phyloP scores from a whole-genome alignment of 2,113 vertebrate genomes.

The Bufo bufo region DNA sequence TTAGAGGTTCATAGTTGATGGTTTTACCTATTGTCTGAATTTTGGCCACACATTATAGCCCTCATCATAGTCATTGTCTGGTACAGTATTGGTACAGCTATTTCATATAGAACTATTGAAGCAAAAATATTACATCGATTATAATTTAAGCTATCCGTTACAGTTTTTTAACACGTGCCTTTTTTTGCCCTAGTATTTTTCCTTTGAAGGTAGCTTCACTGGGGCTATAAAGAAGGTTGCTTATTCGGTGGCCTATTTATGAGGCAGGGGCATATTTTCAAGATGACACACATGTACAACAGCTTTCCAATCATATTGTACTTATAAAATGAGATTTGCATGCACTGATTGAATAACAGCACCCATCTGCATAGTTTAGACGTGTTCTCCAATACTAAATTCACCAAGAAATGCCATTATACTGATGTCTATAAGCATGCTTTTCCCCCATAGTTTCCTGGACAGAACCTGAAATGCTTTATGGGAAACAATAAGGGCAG shows the following conservation, averaged over 20 bases:
- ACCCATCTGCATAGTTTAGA: not conserved
- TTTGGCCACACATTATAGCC: not conserved
- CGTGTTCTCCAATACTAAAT: not conserved
- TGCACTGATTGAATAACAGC: not conserved
- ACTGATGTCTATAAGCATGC: not conserved
- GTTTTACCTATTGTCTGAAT: no score
- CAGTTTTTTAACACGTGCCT: not conserved
- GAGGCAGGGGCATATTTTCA: not conserved
- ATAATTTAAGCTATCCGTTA: not conserved
- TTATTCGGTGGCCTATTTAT: not conserved
- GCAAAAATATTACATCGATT: not conserved
- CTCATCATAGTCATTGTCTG: not conserved
- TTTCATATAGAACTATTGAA: not conserved
- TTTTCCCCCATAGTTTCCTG: not conserved
- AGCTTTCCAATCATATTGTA: not conserved
- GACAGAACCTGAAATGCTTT: not conserved
- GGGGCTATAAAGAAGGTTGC: not conserved
- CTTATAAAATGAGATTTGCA: not conserved
- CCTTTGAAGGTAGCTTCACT: not conserved
- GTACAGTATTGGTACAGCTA: not conserved
- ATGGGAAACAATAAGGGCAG: not conserved
- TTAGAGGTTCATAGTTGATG: no score
- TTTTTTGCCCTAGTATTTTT: not conserved
- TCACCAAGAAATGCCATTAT: not conserved
- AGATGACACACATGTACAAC: not conserved